Conservation (phyloP, 2,888 invertebrate genomes). For the Callyntrura guangdongensis region DNA sequence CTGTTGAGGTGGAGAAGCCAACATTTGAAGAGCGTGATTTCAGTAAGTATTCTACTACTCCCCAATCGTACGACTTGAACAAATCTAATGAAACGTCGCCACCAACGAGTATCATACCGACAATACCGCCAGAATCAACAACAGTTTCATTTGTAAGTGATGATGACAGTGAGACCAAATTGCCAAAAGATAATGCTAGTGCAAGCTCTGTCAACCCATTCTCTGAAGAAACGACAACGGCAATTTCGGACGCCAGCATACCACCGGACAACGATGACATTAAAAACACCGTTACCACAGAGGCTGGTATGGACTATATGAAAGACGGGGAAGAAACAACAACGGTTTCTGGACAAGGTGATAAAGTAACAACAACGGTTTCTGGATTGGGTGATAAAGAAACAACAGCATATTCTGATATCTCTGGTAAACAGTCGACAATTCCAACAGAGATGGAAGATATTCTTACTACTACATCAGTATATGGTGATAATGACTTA, state of each 20-base stretch:
- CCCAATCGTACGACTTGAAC: background rate
- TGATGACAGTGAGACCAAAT: background rate
- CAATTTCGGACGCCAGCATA: background rate
- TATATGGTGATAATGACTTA: background rate
- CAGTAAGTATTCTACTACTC: slow-evolving; percentile 13
- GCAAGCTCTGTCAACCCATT: background rate
- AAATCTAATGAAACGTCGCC: background rate
- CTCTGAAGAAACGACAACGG: background rate
- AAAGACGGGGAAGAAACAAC: background rate
- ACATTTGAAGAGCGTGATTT: slow-evolving; percentile 3
- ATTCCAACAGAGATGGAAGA: background rate
- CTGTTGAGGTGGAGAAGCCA: background rate
- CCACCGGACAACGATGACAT: background rate
- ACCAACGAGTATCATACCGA: background rate
- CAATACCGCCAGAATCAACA: background rate
- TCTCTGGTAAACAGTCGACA: background rate
- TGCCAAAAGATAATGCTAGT: background rate
- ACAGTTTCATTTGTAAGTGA: too few relatives aligned
- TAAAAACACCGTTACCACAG: background rate
- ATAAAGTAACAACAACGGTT: background rate
- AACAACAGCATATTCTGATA: background rate
- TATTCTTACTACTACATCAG: background rate
- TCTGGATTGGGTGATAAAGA: background rate
- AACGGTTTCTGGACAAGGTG: background rate
- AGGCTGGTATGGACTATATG: background rate